phyloP scores from a whole-genome alignment of 2,888 invertebrate species.

The Coecobrya sp. region DNA sequence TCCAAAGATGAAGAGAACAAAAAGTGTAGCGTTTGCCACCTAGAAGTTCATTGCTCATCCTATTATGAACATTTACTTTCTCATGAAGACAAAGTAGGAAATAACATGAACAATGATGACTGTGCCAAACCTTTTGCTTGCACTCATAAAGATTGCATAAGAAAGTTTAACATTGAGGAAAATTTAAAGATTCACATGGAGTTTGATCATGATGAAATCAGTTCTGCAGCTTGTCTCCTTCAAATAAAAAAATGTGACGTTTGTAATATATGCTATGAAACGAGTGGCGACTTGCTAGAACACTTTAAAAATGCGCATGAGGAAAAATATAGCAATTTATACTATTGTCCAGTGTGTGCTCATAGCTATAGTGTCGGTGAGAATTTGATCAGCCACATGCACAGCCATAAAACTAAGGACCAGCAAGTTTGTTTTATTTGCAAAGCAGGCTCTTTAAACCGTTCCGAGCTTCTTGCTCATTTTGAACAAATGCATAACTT shows the following conservation, averaged over 20 bases:
- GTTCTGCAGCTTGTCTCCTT: not conserved
- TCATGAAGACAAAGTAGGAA: not conserved
- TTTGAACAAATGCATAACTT: not conserved
- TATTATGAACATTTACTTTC: constrained; percentile 24
- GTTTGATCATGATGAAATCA: constrained; percentile 15
- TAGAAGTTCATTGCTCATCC: not conserved
- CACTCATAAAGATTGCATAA: constrained; percentile 1
- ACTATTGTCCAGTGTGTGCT: constrained; percentile 8
- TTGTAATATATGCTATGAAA: constrained; percentile 12
- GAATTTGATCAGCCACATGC: constrained; percentile 18
- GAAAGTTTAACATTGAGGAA: constrained; percentile 31
- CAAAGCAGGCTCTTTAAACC: not conserved
- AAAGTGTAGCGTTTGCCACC: not conserved
- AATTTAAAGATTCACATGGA: constrained; percentile 31
- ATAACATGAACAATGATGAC: not conserved
- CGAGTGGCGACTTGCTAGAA: not conserved
- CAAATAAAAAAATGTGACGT: constrained; percentile 21
- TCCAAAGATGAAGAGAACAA: not conserved
- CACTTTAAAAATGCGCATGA: constrained; percentile 9
- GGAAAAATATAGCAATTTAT: not conserved
- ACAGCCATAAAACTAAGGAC: not conserved
- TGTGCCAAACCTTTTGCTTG: not conserved
- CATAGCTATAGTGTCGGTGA: not conserved
- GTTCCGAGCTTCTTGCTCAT: not conserved
- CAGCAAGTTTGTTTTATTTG: constrained; percentile 43